Evolutionary conservation across 2,113 vertebrate species (phyloP), one percentile per base, ranked within the genome.

Genomic region (Siniperca knerii): DNA sequence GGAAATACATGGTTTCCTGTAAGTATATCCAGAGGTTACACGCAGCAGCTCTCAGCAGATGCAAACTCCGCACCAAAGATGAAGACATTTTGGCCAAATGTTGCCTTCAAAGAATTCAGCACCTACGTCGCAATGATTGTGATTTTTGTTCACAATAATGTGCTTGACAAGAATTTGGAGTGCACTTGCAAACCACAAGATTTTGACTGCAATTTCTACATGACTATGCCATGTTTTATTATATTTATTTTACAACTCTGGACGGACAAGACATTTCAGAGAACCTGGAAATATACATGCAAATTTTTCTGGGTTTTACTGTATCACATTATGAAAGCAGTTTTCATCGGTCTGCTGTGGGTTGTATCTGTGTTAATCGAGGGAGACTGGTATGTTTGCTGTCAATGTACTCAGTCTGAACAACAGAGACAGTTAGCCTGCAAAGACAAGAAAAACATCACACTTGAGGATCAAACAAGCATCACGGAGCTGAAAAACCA

Each of bases 301-400:
- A n/a, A 23, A 4, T 8, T 21, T 57, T 4, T 57, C 10, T 57
- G 55, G 0, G 4, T 6, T 11, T 33, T 35, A 0, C 3, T 62
- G 2, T 35, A 18, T 62, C 16, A 62, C 29, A 18, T 62, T 16
- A 8, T 62, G 7, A 62, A 62, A 2, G 29, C 60, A 4, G 60
- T 1, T 16, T 35, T 62, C 7, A 1, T 62, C 1, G 60, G 29
- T 20, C 29, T 10, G 60, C 16, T 35, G 16, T 62, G 60, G 60
- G 60, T 62, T 1, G 1, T 6, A 16, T 35, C 33, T 8, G 29
- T 62, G 29, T 18, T 9, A 3, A 62, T 62, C 0, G 60, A 62
- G 9, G 60, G 60, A 62, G 60, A 62, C 44, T 84, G 83, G 83
- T 85, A 21, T 6, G 55, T 75, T 37, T 85, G 83, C 77, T 85